Conservation (phyloP, 2,113 vertebrate genomes). For the Ceyx melanurus region DNA sequence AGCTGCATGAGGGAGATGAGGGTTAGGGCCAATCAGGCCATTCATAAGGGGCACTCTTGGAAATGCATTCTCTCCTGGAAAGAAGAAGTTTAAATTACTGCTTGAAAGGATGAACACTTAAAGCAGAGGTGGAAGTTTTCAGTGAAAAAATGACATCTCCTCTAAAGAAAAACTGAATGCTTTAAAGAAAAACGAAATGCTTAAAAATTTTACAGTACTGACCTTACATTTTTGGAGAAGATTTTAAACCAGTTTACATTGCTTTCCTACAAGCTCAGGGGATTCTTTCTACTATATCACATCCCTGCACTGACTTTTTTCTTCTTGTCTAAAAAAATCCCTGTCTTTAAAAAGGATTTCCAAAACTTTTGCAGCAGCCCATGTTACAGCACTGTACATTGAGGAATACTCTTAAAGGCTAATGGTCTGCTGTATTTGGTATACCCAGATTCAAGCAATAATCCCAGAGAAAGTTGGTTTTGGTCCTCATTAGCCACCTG, state of each 20-base stretch:
- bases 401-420: neutral
- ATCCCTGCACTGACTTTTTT: neutral
- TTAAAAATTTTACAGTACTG: neutral
- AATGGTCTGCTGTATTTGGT: neutral
- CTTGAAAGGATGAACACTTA: neutral
- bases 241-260: neutral
- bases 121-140: neutral
- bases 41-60: conserved; percentile 88
- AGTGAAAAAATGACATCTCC: neutral
- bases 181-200: accelerated
- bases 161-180: neutral
- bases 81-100: neutral
- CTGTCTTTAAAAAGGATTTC: accelerated
- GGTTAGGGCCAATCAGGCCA: conserved; percentile 82
- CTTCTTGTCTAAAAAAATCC: neutral
- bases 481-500: neutral
- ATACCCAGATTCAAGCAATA: neutral
- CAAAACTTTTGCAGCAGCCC: neutral
- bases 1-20: conserved; percentile 78
- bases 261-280: neutral
- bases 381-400: neutral
- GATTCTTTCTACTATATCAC: neutral
- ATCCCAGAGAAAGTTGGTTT: neutral
- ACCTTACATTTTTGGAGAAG: neutral
- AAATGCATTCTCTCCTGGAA: conserved; percentile 82